Conservation (phyloP, 2,797 vertebrate species). For the Ctenopoma multispine region DNA sequence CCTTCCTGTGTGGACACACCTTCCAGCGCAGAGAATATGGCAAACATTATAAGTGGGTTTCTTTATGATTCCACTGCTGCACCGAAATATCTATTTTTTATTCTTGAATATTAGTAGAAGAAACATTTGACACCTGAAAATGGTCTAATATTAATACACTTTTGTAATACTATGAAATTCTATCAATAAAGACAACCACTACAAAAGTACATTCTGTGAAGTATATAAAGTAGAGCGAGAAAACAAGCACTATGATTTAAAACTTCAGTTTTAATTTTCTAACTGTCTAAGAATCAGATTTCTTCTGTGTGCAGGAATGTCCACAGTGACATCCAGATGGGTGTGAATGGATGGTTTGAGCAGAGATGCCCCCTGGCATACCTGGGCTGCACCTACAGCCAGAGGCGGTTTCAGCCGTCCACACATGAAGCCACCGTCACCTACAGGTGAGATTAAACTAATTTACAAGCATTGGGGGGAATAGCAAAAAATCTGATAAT, state of each 20-base stretch:
- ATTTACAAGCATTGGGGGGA: not conserved
- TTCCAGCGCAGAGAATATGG: conserved; percentile 93
- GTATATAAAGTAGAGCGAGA: not conserved
- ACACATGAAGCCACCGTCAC: conserved; percentile 86
- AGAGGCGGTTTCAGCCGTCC: conserved; percentile 88
- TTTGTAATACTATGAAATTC: too few species aligned
- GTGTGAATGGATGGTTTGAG: conserved; percentile 93
- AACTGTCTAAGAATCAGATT: not conserved
- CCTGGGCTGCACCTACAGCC: conserved; percentile 93
- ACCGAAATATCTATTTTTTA: too few species aligned
- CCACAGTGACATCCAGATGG: conserved; percentile 92
- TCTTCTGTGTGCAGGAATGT: conserved; percentile 83
- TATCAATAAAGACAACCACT: too few species aligned
- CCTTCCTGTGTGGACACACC: conserved; percentile 90
- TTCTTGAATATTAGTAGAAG: too few species aligned
- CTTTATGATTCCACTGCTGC: too few species aligned
- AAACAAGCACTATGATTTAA: too few species aligned
- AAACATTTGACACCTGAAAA: too few species aligned
- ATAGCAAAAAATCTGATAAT: too few species aligned
- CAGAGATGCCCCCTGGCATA: conserved; percentile 94
- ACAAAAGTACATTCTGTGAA: too few species aligned
- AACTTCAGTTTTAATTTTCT: not conserved
- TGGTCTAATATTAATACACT: too few species aligned
- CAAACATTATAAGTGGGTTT: conserved; percentile 87
- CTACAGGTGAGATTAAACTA: conserved; percentile 67